Percentiles rank a stretch among this genome's conserved stretches.
Evolutionary conservation across 1,140 invertebrate genomes (phyloP).

Genomic region (Eufriesea mexicana): DNA sequence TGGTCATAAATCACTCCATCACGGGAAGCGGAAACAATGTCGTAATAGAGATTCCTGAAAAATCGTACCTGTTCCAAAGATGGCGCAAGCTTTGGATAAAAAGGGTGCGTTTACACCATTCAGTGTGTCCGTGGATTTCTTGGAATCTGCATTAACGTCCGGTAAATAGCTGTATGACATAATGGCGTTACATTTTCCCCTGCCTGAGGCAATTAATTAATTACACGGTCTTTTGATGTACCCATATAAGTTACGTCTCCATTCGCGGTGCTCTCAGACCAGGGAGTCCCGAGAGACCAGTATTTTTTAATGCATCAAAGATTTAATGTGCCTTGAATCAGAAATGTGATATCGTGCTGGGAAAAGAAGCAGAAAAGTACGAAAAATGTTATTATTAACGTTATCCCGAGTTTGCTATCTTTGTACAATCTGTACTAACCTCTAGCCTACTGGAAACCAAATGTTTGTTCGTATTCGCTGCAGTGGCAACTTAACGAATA

Average conservation of each 20-base stretch:
- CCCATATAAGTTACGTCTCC: slow-evolving; percentile 54
- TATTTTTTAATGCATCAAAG: slow-evolving; percentile 52
- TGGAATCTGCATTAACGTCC: slow-evolving; percentile 1
- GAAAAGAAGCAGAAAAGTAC: too few species aligned
- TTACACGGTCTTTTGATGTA: slow-evolving; percentile 54
- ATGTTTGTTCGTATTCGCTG: background rate
- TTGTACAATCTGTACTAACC: slow-evolving; percentile 1
- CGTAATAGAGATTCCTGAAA: background rate
- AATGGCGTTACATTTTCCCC: slow-evolving; percentile 16
- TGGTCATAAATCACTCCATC: slow-evolving; percentile 17
- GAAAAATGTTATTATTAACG: slow-evolving; percentile 4
- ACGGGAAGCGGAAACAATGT: background rate
- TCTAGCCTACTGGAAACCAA: background rate
- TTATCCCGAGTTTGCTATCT: slow-evolving; percentile 43
- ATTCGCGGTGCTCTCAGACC: slow-evolving; percentile 37
- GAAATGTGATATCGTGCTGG: background rate
- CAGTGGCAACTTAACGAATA: background rate
- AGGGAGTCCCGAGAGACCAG: background rate
- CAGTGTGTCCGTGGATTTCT: slow-evolving; percentile 1
- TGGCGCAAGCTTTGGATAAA: background rate
- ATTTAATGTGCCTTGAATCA: slow-evolving; percentile 16
- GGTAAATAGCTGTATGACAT: slow-evolving; percentile 24
- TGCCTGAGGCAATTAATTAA: slow-evolving; percentile 45
- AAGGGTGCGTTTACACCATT: background rate
- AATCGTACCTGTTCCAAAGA: background rate